Conservation (phyloP, 2,888 invertebrate genomes). For the Pyrgus malvae region DNA sequence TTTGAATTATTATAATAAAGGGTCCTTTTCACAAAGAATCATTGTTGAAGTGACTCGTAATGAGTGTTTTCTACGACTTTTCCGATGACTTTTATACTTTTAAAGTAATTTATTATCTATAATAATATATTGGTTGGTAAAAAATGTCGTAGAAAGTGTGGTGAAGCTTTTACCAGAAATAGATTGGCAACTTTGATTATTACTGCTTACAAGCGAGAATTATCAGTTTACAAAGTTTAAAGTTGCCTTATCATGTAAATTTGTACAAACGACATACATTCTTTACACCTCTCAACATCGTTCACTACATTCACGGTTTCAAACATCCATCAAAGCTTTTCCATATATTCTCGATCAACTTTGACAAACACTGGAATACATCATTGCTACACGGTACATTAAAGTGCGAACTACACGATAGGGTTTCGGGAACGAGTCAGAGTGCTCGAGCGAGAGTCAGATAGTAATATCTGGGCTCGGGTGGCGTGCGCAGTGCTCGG, state of each 20-base stretch:
- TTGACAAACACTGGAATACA: conserved; percentile 32
- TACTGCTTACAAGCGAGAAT: conserved; percentile 38
- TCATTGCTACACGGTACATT: conserved; percentile 48
- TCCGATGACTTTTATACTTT: conserved; percentile 44
- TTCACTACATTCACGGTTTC: conserved; percentile 43
- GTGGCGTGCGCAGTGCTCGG: conserved; percentile 76
- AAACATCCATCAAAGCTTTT: conserved; percentile 50
- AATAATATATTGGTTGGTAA: conserved; percentile 40
- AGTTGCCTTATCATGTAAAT: conserved; percentile 30
- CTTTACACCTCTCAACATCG: conserved; percentile 31
- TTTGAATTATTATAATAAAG: too few species aligned
- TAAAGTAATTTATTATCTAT: conserved; percentile 33
- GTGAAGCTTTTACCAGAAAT: conserved; percentile 36
- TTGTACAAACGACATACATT: conserved; percentile 35
- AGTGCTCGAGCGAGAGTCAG: conserved; percentile 72
- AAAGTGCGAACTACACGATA: conserved; percentile 56
- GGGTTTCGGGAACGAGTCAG: conserved; percentile 75
- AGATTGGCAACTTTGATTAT: conserved; percentile 37
- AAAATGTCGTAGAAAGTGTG: conserved; percentile 42
- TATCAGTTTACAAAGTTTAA: conserved; percentile 23
- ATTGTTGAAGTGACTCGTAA: too few species aligned
- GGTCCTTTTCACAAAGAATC: too few species aligned
- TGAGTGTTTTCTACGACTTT: conserved; percentile 38
- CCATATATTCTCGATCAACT: conserved; percentile 35
- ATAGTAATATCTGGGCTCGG: conserved; percentile 73